phyloP scores from a whole-genome alignment of 1,140 invertebrate species.

The Mya arenaria region DNA sequence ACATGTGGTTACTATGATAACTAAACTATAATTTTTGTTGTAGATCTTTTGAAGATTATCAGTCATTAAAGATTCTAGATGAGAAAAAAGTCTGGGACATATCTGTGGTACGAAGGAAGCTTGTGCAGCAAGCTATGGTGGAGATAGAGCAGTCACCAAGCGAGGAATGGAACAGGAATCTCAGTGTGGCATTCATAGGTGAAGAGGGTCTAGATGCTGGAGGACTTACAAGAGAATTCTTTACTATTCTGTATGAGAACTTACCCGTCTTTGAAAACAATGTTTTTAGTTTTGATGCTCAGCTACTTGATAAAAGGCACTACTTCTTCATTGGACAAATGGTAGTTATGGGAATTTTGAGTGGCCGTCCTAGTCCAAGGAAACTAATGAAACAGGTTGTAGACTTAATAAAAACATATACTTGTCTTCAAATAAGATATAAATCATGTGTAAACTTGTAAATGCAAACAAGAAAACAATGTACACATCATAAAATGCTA shows the following conservation, averaged over 20 bases:
- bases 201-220: conserved; percentile 52
- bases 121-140: conserved; percentile 16
- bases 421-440: no score
- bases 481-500: no score
- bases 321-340: conserved; percentile 15
- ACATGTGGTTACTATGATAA: no score
- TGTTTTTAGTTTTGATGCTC: conserved; percentile 1
- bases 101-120: conserved; percentile 20
- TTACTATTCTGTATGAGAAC: conserved; percentile 22
- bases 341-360: conserved; percentile 1
- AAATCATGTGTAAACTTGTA: no score
- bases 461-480: no score
- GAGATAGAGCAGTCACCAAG: background rate
- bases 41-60: conserved; percentile 8
- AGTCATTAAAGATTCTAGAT: background rate
- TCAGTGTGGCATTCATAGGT: conserved; percentile 25
- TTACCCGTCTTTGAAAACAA: conserved; percentile 29
- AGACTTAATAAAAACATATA: no score
- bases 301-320: conserved; percentile 1
- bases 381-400: background rate
- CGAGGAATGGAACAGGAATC: conserved; percentile 1
- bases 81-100: conserved; percentile 3
- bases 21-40: background rate
- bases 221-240: conserved; percentile 40
- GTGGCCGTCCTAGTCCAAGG: conserved; percentile 21